phyloP scores from a whole-genome alignment of 2,797 vertebrate species.

The Brachyrhaphis roseni region DNA sequence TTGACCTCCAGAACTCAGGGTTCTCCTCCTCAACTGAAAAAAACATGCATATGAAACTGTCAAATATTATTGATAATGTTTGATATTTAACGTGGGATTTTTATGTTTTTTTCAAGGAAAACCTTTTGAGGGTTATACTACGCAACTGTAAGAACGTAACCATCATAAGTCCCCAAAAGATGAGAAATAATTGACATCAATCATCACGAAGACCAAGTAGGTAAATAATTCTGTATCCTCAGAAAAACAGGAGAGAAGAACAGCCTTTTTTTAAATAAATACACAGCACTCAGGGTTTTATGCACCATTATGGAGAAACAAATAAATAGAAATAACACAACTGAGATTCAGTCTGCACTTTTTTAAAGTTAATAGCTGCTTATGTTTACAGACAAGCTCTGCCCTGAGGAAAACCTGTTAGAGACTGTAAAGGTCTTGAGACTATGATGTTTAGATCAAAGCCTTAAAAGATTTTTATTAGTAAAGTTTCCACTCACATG shows the following conservation, averaged over 20 bases:
- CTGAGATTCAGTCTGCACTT: background rate
- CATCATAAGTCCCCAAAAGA: background rate
- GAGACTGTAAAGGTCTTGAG: no score
- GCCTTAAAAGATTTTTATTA: background rate
- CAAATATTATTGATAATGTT: no score
- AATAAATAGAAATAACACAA: background rate
- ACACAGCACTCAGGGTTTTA: background rate
- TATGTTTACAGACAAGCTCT: background rate
- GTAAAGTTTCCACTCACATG: background rate
- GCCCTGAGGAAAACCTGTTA: no score
- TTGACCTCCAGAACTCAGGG: slow-evolving; percentile 80
- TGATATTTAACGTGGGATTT: background rate
- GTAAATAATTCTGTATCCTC: background rate
- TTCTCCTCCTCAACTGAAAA: slow-evolving; percentile 77
- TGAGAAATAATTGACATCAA: background rate
- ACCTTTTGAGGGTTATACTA: background rate
- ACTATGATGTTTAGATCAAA: background rate
- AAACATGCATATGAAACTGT: slow-evolving; percentile 14
- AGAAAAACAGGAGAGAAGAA: background rate
- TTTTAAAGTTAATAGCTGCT: background rate
- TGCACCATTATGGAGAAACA: background rate
- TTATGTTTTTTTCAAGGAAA: background rate
- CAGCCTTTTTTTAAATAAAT: background rate
- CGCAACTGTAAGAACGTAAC: background rate
- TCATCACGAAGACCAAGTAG: background rate